Evolutionary conservation across 2,797 vertebrate genomes (phyloP).

Genomic region (Anguilla pacifica): DNA sequence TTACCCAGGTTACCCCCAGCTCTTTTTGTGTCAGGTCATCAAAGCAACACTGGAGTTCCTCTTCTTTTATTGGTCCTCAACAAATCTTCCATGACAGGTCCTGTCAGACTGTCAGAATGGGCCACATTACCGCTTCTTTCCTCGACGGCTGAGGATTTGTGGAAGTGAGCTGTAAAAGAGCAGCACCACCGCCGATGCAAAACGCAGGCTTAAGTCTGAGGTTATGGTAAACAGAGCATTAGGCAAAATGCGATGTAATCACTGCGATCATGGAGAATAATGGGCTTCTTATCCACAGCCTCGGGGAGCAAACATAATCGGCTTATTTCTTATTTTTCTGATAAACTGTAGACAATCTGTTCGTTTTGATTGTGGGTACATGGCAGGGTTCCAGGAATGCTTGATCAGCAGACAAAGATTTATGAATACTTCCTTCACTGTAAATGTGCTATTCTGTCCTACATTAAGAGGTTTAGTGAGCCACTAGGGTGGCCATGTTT

Average conservation of each 20-base stretch:
- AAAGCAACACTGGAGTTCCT: slow-evolving; percentile 35
- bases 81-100: slow-evolving; percentile 41
- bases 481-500: background rate
- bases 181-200: background rate
- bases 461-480: background rate
- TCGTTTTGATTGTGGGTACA: background rate
- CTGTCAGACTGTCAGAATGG: slow-evolving; percentile 20
- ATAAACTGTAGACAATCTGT: background rate
- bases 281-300: background rate
- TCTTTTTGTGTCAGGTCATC: slow-evolving; percentile 34
- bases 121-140: background rate
- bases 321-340: background rate
- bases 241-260: background rate
- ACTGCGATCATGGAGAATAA: slow-evolving; percentile 12
- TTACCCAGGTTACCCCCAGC: slow-evolving; percentile 40
- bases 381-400: background rate
- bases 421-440: background rate
- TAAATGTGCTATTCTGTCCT: background rate
- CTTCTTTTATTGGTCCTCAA: slow-evolving; percentile 35
- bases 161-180: background rate
- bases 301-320: background rate
- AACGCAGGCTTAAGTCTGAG: background rate
- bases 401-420: background rate
- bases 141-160: background rate
- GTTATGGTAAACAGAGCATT: background rate